A percentile compares a stretch with the other conserved stretches of the same genome.
These are phyloP conservation scores for Gisinianus flammeolus DNA, from an alignment of 2,888 invertebrate species.

Conservation along the genomic window DNA sequence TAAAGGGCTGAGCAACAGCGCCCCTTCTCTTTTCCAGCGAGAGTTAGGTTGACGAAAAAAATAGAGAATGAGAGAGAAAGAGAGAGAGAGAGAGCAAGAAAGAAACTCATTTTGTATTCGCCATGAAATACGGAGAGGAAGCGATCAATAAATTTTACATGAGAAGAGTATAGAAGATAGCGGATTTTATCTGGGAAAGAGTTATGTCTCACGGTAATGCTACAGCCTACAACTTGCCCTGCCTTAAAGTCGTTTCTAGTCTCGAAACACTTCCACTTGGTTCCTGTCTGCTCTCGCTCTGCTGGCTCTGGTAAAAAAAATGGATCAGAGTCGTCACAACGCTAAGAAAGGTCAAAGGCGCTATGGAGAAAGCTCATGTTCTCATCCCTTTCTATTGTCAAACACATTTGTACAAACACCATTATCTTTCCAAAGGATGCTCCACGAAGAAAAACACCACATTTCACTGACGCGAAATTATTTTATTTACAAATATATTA, in stretches of 20 bases:
- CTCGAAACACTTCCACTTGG: background rate
- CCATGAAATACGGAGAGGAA: background rate
- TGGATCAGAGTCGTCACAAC: background rate
- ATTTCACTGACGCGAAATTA: too few species aligned
- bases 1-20: constrained; percentile 10
- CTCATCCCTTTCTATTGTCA: background rate
- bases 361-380: background rate
- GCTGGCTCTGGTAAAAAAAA: background rate
- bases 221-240: background rate
- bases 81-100: background rate
- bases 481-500: too few species aligned
- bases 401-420: background rate
- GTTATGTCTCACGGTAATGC: constrained; percentile 17
- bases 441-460: background rate
- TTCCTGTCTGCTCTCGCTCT: background rate
- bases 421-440: background rate
- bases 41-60: background rate
- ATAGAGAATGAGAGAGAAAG: background rate
- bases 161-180: constrained; percentile 12
- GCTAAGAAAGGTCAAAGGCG: constrained; percentile 13
- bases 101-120: background rate
- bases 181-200: constrained; percentile 22
- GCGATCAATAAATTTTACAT: constrained; percentile 32
- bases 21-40: constrained; percentile 14
- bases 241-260: constrained; percentile 14